Conservation (phyloP, 2,113 vertebrate genomes). For the Leucosticte australis region DNA sequence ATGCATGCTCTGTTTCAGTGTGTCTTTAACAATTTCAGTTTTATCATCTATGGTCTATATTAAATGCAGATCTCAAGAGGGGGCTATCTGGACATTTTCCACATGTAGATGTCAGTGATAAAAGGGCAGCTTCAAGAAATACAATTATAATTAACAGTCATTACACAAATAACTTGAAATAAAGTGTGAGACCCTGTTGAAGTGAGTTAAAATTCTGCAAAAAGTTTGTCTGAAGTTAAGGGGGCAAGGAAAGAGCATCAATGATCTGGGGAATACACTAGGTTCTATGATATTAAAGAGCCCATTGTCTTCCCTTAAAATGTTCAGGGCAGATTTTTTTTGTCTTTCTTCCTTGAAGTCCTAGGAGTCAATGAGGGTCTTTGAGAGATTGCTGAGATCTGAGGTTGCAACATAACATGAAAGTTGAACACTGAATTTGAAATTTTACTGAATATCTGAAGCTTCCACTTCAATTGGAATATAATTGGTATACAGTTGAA, state of each 20-base stretch:
- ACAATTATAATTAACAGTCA: background rate
- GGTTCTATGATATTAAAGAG: background rate
- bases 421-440: background rate
- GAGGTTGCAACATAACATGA: background rate
- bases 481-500: background rate
- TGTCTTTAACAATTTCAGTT: background rate
- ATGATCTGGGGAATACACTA: background rate
- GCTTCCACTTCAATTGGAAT: background rate
- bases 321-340: background rate
- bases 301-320: background rate
- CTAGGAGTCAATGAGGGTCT: background rate
- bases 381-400: background rate
- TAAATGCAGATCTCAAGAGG: background rate
- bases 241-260: background rate
- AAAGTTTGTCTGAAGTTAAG: background rate
- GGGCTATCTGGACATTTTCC: background rate
- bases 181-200: background rate
- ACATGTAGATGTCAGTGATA: background rate
- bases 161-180: background rate
- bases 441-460: background rate
- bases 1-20: background rate
- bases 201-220: background rate
- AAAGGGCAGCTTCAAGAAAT: background rate
- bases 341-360: background rate
- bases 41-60: background rate